phyloP scores from a whole-genome alignment of 2,113 vertebrate genomes.

The Pampusana beccarii region DNA sequence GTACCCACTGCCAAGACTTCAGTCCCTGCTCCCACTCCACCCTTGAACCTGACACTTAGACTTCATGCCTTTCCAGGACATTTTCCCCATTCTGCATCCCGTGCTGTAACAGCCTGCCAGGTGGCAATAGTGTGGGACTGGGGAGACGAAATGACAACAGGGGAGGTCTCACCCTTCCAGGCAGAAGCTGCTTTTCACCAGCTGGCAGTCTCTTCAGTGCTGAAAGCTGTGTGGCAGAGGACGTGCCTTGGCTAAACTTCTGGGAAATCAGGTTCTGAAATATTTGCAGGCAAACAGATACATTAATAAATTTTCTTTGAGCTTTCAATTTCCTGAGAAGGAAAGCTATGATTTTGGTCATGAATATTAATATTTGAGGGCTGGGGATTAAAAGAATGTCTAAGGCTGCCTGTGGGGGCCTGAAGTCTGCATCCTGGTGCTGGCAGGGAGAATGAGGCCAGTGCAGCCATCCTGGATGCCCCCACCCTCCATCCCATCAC shows the following conservation, averaged over 20 bases:
- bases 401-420: neutral
- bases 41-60: neutral
- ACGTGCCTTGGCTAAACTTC: neutral
- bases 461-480: neutral
- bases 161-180: neutral
- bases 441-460: rapidly evolving
- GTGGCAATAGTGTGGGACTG: neutral
- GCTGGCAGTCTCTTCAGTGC: neutral
- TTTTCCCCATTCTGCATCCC: neutral
- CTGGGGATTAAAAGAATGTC: neutral
- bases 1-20: neutral
- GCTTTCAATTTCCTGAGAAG: slow-evolving; percentile 4
- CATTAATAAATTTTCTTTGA: neutral
- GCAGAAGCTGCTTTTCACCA: neutral
- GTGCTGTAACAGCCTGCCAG: neutral
- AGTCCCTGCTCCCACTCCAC: neutral
- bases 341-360: neutral
- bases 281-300: neutral
- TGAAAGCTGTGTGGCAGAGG: neutral
- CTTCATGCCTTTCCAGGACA: neutral
- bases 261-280: neutral
- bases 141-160: neutral
- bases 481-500: neutral
- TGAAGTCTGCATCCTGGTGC: neutral
- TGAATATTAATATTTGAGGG: neutral